Base-by-base conservation (phyloP, 2,888 invertebrate genomes). In the Lymantria monacha region DNA sequence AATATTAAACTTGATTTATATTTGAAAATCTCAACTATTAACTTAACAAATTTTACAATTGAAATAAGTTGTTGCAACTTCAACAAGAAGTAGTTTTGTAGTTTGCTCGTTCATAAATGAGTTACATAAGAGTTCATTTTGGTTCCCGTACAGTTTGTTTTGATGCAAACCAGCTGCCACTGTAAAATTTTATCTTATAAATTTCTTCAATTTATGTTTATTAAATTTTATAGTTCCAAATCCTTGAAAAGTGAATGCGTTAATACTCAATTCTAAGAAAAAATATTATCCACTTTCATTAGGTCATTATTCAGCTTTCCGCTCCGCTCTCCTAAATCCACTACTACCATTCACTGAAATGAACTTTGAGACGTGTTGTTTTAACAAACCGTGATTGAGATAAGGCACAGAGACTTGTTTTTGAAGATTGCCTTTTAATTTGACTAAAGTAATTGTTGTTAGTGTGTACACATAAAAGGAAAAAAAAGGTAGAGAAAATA, bases 381-480 rank as follows among this genome's bases (percentile, higher is more conserved):
- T 37, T 51, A 48, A 49, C 53, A 42, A 45, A 51, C 53, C 54
- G 60, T 53, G 63, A 57, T 63, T 50, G 54, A 73, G 81, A 83
- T 81, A 79, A 77, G 73, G 74, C 79, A 77, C 80, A 80, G 65
- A 65, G 57, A 70, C 71, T 73, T 74, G 72, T 76, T 81, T 79
- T 75, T 70, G 68, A 74, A 76, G 73, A 79, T 77, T 66, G 74
- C 72, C 74, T 79, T 83, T 82, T 81, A 80, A 83, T 82, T 38
- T 76, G 70, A 74, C 57, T 61, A 72, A 68, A 76, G 75, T 80
- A 83, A 81, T 83, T 81, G 74, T 79, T 79, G 72, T 78, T 73
- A 76, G 74, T 74, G 75, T 74, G 74, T 82, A 81, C 73, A 77
- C 68, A 69, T 45, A 79, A 80, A 75, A 79, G 82, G 81, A 82